A percentile compares a stretch with the other conserved stretches of the same genome.
Evolutionary conservation across 2,888 invertebrate species (phyloP).

Genomic region (Julus scanicus): DNA sequence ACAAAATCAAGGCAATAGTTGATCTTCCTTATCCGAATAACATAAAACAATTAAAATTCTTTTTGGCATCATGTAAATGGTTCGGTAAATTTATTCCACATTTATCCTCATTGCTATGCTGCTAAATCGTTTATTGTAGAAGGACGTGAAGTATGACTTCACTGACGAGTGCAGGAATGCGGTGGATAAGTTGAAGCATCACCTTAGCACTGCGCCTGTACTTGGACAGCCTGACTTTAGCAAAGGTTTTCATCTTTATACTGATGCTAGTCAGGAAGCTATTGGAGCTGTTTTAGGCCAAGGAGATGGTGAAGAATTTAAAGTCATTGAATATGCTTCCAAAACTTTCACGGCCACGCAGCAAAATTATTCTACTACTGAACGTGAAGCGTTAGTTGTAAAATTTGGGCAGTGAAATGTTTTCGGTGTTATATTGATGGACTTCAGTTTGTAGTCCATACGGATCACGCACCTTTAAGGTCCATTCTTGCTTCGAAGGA

Average conservation of each 20-base stretch:
- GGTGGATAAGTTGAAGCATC: neutral
- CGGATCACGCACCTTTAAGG: neutral
- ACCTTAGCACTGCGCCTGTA: neutral
- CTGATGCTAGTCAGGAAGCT: neutral
- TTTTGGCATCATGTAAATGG: neutral
- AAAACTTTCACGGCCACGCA: neutral
- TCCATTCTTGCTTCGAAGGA: neutral
- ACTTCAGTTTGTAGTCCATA: neutral
- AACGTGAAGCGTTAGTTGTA: neutral
- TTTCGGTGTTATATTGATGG: neutral
- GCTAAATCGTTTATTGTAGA: neutral
- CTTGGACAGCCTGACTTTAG: neutral
- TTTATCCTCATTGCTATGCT: neutral
- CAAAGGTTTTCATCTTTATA: neutral
- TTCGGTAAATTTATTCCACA: neutral
- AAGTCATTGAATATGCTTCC: neutral
- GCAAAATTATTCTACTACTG: neutral
- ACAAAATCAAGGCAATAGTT: no score
- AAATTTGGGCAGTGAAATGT: neutral
- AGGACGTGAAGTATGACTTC: neutral
- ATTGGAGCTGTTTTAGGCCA: neutral
- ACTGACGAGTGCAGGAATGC: neutral
- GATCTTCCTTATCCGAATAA: no score
- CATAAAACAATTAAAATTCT: neutral
- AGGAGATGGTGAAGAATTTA: neutral